Evolutionary conservation across 2,113 vertebrate species (phyloP), one percentile per base, ranked within the genome.

Genomic region (Ceyx melanurus): DNA sequence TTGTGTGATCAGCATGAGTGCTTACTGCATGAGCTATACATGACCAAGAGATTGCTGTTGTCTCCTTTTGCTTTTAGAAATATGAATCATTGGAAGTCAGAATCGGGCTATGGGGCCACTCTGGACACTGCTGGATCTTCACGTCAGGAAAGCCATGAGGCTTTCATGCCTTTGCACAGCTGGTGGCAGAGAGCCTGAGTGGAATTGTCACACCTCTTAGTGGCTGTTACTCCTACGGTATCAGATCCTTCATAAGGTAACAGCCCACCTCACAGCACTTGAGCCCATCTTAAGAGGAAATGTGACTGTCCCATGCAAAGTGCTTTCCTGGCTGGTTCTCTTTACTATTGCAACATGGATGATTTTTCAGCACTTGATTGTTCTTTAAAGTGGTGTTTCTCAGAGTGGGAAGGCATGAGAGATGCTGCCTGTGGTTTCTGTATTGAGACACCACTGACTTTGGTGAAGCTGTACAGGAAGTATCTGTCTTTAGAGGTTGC

Each of bases 181-280:
- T 10, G 15, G 50, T 45, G 26, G 8, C 45, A 60, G 43, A 43
- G 19, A 79, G 5, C 29, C 42, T 1, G 5, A 2, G 8, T 16
- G 13, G 37, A n/a, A 54, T 42, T 1, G 0, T 66, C 50, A 61
- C 10, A 17, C 15, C n/a, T 74, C 48, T 22, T 5, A 23, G 18
- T 29, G 23, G 17, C 29, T 9, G 5, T 13, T 5, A 19, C 37
- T 81, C 37, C 35, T 58, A 12, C 0, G 1, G n/a, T 15, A 35
- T 43, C 40, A 53, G 64, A 33, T 22, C 50, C 64, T 64, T 14
- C 9, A 0, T 2, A 6, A 28, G n/a, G 40, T 29, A 68, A 15
- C 31, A 48, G 17, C 73, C 42, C 1, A 0, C 5, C 50, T n/a
- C 1, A 2, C 13, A 31, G 53, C 42, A 5, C 43, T 46, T 0